Evolutionary conservation across 1,140 invertebrate species (phyloP).

Genomic region (Calosoma granatense): DNA sequence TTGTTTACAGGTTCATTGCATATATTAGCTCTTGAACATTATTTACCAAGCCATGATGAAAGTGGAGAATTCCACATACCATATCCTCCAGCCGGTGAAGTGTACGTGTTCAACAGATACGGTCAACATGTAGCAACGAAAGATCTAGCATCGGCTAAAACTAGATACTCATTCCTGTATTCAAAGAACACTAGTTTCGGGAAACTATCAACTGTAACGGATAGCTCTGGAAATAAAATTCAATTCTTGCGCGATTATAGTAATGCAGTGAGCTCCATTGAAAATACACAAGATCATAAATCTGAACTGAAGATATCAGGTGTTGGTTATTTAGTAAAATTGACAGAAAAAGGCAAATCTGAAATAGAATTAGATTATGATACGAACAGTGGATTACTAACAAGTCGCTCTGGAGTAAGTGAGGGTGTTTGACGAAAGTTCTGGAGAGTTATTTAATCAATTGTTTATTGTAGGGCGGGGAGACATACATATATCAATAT

Average conservation of each 20-base stretch:
- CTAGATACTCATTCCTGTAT: constrained; percentile 89
- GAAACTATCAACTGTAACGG: constrained; percentile 83
- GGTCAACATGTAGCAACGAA: constrained; percentile 91
- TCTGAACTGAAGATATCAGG: constrained; percentile 80
- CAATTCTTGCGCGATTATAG: constrained; percentile 84
- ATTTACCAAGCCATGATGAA: constrained; percentile 78
- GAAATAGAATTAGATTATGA: constrained; percentile 81
- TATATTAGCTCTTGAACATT: constrained; percentile 72
- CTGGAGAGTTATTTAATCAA: not conserved
- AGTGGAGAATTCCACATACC: constrained; percentile 88
- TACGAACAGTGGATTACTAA: constrained; percentile 65
- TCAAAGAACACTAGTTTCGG: constrained; percentile 95
- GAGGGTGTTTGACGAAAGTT: constrained; percentile 1
- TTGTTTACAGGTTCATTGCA: too few species aligned
- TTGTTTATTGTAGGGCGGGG: constrained; percentile 50
- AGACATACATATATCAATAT: constrained; percentile 83
- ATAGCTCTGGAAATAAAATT: constrained; percentile 88
- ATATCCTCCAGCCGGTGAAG: constrained; percentile 80
- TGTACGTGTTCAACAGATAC: constrained; percentile 90
- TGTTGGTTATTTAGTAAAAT: constrained; percentile 72
- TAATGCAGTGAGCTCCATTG: constrained; percentile 81
- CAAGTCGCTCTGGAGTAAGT: constrained; percentile 64
- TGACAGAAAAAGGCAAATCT: constrained; percentile 67
- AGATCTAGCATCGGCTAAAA: constrained; percentile 84
- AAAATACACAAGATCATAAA: constrained; percentile 88